Evolutionary conservation across 2,113 vertebrate genomes (phyloP).

Genomic region (Podarcis raffonei): DNA sequence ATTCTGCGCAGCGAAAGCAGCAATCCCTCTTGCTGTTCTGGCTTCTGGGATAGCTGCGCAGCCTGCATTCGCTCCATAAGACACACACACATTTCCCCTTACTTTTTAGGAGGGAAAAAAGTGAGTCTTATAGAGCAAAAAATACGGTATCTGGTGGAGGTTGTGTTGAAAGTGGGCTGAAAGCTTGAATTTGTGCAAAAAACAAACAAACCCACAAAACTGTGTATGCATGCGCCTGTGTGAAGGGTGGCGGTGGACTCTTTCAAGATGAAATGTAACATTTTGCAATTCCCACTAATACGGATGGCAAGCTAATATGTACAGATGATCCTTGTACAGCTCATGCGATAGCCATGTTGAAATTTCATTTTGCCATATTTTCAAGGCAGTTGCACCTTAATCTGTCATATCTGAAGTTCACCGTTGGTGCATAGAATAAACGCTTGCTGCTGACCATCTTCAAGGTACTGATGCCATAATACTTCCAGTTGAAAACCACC

Average conservation of each 20-base stretch:
- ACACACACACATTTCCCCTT: no score
- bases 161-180: slow-evolving; percentile 16
- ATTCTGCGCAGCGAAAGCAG: no score
- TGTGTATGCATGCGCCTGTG: neutral
- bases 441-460: slow-evolving; percentile 4
- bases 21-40: no score
- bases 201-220: no score
- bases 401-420: neutral
- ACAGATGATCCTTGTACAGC: neutral
- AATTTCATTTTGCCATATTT: neutral
- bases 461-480: slow-evolving; percentile 58
- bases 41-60: no score
- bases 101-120: no score
- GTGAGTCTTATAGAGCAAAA: no score
- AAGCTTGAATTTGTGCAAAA: neutral
- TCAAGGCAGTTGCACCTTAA: neutral
- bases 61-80: no score
- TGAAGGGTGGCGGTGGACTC: no score
- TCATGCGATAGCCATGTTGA: neutral
- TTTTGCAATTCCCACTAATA: slow-evolving; percentile 8
- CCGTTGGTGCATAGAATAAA: neutral
- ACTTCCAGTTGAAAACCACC: slow-evolving; percentile 64
- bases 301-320: neutral
- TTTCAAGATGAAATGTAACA: neutral
- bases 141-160: neutral